Percentiles rank a stretch among this genome's conserved stretches.
Evolutionary conservation across 2,113 vertebrate genomes (phyloP).

Genomic region (Aramus guarauna): DNA sequence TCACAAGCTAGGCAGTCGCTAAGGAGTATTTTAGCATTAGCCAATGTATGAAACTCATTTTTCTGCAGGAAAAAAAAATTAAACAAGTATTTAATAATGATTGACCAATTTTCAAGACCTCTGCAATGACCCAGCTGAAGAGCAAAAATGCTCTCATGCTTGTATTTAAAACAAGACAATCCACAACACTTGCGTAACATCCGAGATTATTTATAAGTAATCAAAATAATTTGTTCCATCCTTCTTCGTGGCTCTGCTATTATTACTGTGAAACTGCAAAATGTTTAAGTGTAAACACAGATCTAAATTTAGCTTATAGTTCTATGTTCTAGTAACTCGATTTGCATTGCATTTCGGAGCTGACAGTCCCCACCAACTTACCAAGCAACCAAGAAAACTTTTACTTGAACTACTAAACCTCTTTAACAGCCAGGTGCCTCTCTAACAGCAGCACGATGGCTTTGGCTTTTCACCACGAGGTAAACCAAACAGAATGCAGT

Average conservation of each 20-base stretch:
- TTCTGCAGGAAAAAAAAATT: slow-evolving; percentile 55
- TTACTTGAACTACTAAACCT: not conserved
- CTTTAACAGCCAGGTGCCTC: not conserved
- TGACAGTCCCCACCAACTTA: not conserved
- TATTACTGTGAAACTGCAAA: not conserved
- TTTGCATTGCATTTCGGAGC: not conserved
- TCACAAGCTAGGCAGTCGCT: slow-evolving; percentile 94
- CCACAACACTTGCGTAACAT: not conserved
- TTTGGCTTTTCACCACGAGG: not conserved
- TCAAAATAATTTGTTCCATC: not conserved
- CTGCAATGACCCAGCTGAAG: not conserved
- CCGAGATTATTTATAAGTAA: not conserved
- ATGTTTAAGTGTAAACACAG: not conserved
- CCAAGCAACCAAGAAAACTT: not conserved
- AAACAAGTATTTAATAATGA: not conserved
- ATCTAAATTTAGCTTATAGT: not conserved
- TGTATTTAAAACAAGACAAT: not conserved
- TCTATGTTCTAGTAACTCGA: not conserved
- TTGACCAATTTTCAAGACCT: not conserved
- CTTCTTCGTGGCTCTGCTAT: not conserved
- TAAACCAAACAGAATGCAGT: not conserved
- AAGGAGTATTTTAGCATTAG: slow-evolving; percentile 81
- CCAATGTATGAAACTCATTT: slow-evolving; percentile 74
- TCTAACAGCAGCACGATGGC: not conserved
- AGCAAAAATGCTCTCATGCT: not conserved